phyloP scores from a whole-genome alignment of 2,888 invertebrate genomes.

The Seira sanloemensis region DNA sequence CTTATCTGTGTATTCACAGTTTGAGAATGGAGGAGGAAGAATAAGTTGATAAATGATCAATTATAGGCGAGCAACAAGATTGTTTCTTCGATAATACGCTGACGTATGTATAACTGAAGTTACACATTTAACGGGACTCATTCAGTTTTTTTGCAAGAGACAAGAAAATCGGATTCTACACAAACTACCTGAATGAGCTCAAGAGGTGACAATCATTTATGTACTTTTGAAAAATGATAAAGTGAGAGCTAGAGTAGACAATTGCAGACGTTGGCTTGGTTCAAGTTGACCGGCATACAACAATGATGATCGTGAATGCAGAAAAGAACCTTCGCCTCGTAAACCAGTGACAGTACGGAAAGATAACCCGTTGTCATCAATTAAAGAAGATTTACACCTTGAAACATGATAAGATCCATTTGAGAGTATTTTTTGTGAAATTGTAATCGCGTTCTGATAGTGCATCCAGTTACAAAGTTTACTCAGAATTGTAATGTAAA shows the following conservation, averaged over 20 bases:
- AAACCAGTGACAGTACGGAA: slow-evolving; percentile 6
- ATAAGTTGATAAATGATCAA: neutral
- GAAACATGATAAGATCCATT: slow-evolving; percentile 9
- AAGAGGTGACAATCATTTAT: neutral
- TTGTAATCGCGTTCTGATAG: neutral
- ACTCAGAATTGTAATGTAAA: slow-evolving; percentile 14
- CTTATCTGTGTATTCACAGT: too few relatives aligned
- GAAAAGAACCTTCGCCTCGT: neutral
- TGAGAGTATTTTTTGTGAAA: neutral
- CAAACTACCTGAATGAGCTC: neutral
- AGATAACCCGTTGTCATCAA: slow-evolving; percentile 17
- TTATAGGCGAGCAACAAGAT: neutral
- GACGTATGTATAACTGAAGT: neutral
- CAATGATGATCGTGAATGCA: neutral
- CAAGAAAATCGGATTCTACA: neutral
- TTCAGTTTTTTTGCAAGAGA: neutral
- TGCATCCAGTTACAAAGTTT: neutral
- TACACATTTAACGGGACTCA: neutral
- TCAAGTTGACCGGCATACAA: neutral
- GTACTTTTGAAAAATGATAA: too few relatives aligned
- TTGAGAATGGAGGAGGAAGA: neutral
- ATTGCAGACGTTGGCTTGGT: neutral
- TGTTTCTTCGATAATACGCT: neutral
- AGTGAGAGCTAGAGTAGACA: neutral
- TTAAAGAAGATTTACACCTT: slow-evolving; percentile 30